These are phyloP conservation scores for Reticulitermes lucifugus DNA, from an alignment of 2,888 invertebrate genomes.

Conservation along the genomic window DNA sequence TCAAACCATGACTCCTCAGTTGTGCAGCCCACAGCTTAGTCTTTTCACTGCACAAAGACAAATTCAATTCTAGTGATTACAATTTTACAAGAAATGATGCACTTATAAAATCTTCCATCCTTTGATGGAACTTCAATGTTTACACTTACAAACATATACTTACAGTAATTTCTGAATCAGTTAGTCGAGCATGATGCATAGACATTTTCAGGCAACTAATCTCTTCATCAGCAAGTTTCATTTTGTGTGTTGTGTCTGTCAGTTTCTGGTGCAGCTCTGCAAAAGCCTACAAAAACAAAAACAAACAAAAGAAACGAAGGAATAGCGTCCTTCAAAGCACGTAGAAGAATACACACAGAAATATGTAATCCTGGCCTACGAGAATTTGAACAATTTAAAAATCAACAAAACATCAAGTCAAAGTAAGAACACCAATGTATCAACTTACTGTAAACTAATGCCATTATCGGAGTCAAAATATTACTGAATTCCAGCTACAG, in stretches of 20 bases:
- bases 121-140: not conserved
- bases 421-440: no score
- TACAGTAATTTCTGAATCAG: slow-evolving; percentile 70
- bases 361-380: not conserved
- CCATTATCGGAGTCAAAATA: not conserved
- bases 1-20: no score
- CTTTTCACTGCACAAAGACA: no score
- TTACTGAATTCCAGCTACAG: not conserved
- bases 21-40: no score
- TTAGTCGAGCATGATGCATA: slow-evolving; percentile 78
- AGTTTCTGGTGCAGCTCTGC: slow-evolving; percentile 84
- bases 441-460: not conserved
- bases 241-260: slow-evolving; percentile 83
- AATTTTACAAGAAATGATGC: no score
- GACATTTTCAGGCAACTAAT: slow-evolving; percentile 76
- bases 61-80: no score
- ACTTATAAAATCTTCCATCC: no score
- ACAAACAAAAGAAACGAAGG: not conserved
- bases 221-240: slow-evolving; percentile 82
- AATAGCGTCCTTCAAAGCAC: not conserved
- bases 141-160: slow-evolving; percentile 36
- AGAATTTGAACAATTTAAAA: not conserved
- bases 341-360: not conserved
- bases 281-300: slow-evolving; percentile 71
- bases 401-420: not conserved